These are phyloP conservation scores for Dryomyza anilis DNA, from an alignment of 2,888 invertebrate species.

Conservation along the genomic window DNA sequence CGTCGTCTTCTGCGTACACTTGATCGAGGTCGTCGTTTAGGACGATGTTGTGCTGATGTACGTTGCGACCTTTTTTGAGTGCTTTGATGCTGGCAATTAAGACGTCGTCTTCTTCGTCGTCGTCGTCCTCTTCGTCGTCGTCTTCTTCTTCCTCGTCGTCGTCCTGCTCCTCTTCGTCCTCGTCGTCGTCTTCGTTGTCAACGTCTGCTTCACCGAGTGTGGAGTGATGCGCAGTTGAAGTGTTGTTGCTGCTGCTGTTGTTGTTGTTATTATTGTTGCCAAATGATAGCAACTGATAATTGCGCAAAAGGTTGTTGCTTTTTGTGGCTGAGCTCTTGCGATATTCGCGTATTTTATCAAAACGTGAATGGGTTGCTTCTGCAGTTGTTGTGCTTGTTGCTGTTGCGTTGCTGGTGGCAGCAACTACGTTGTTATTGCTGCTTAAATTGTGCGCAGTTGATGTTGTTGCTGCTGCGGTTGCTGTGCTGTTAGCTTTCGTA, in stretches of 20 bases:
- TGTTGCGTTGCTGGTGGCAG: slow-evolving; percentile 26
- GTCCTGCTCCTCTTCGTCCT: slow-evolving; percentile 48
- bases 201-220: slow-evolving; percentile 43
- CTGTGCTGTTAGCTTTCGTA: slow-evolving; percentile 34
- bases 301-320: slow-evolving; percentile 33
- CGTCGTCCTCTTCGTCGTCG: slow-evolving; percentile 39
- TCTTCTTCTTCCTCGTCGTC: slow-evolving; percentile 46
- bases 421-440: slow-evolving; percentile 27
- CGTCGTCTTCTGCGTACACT: slow-evolving; percentile 39
- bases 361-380: slow-evolving; percentile 19
- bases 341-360: slow-evolving; percentile 46
- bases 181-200: slow-evolving; percentile 48
- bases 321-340: slow-evolving; percentile 40
- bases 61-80: too few species aligned
- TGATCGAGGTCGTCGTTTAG: too few species aligned
- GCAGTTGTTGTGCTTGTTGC: slow-evolving; percentile 8
- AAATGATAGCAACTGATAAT: slow-evolving; percentile 42
- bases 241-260: too few species aligned
- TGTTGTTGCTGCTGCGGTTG: too few species aligned
- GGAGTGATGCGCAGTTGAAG: too few species aligned
- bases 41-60: too few species aligned
- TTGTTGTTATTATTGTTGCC: slow-evolving; percentile 12
- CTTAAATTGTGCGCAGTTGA: slow-evolving; percentile 24
- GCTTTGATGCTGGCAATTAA: too few species aligned
- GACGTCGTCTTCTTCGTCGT: slow-evolving; percentile 43